Evolutionary conservation across 2,113 vertebrate species (phyloP), one percentile per base, ranked within the genome.

Genomic region (Mesocricetus auratus): DNA sequence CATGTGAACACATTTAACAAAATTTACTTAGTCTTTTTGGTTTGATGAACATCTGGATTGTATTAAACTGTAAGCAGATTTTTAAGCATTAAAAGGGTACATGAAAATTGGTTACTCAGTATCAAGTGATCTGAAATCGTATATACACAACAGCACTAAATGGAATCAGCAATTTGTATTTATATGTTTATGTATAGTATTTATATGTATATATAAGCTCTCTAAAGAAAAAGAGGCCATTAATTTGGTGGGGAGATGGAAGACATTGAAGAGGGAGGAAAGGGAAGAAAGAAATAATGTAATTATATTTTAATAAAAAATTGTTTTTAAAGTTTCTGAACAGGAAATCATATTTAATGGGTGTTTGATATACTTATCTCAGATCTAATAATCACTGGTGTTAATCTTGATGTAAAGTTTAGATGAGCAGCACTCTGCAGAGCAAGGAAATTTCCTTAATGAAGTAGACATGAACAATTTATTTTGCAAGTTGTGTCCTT

Each of bases 11-110:
- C 81, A 87, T 45, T 96, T 90, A 58, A 50, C 29, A 92, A 71
- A 90, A 64, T 87, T 93, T 90, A 85, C 26, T 94, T 7, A 92
- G 31, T 93, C 24, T 91, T 93, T 94, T 47, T 92, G 81, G 60
- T 96, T 95, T 97, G 36, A 91, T 79, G n/a, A 91, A 64, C 83
- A 29, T 90, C 22, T 90, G 33, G 45, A 50, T 92, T 78, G 17
- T 86, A 22, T 93, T 97, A 95, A 39, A 83, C 78, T 94, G 66
- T 87, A 92, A 66, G 45, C 69, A 17, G 86, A 89, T 42, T 94
- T 95, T 91, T 95, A 96, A 95, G 24, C 81, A 78, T 77, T 95
- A 77, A 71, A 95, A 95, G 33, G 39, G 26, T 31, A 62, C 8
- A 85, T 85, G 15, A 85, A 85, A 62, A 85, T 64, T 62, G n/a